These are phyloP conservation scores for Thymelicus lineola DNA, from an alignment of 2,888 invertebrate genomes.

Conservation along the genomic window DNA sequence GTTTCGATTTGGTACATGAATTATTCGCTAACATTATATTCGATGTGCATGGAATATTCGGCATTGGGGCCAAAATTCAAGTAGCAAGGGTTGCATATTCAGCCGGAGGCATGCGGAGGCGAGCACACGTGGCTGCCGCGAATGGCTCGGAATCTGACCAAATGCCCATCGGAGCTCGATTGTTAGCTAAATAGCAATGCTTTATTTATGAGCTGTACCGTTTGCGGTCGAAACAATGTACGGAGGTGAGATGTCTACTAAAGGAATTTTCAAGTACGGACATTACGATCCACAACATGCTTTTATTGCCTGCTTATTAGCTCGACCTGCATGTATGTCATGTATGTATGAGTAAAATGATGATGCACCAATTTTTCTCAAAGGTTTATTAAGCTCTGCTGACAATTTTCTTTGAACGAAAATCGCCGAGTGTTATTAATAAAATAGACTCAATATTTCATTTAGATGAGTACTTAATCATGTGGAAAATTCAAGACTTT, in stretches of 20 bases:
- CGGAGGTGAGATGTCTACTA: constrained; percentile 52
- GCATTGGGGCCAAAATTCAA: constrained; percentile 77
- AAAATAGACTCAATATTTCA: no score
- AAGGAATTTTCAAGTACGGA: constrained; percentile 52
- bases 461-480: no score
- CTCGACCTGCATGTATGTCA: no score
- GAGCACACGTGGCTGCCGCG: constrained; percentile 80
- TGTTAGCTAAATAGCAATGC: constrained; percentile 78
- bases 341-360: no score
- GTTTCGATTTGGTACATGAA: constrained; percentile 62
- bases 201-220: constrained; percentile 73
- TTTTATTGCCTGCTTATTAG: neutral
- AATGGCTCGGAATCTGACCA: constrained; percentile 81
- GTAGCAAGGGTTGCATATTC: constrained; percentile 77
- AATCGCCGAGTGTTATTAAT: no score
- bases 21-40: constrained; percentile 71
- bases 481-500: no score
- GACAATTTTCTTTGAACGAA: no score
- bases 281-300: constrained; percentile 13
- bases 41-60: constrained; percentile 78
- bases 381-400: no score
- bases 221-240: constrained; percentile 55
- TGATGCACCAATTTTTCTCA: no score
- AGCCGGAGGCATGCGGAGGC: constrained; percentile 73
- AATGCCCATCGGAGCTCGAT: constrained; percentile 81